Conservation (phyloP, 2,797 vertebrate species). For the Hyperoplus lanceolatus region DNA sequence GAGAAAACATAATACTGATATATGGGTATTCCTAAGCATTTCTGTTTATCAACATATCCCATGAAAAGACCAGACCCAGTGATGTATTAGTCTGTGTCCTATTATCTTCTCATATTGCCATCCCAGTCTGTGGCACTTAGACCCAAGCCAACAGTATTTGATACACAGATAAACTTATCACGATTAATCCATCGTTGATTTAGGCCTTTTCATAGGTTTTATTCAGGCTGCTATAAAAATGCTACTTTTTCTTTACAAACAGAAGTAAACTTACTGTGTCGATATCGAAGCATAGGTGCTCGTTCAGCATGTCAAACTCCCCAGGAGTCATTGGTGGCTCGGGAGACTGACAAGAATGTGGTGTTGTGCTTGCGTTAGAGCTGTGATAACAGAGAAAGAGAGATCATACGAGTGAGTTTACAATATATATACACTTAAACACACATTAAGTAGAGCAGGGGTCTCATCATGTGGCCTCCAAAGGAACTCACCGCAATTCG, state of each 20-base stretch:
- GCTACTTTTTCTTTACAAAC: background rate
- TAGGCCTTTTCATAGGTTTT: background rate
- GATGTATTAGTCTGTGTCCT: no score
- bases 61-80: background rate
- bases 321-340: slow-evolving; percentile 96
- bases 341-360: slow-evolving; percentile 88
- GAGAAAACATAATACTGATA: no score
- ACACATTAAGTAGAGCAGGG: background rate
- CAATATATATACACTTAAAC: background rate
- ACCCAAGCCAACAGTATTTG: background rate
- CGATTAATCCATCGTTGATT: background rate
- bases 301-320: slow-evolving; percentile 92
- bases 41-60: background rate
- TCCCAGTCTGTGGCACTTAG: no score
- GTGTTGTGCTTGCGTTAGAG: slow-evolving; percentile 83
- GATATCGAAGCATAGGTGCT: slow-evolving; percentile 92
- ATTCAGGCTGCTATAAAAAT: background rate
- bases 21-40: no score
- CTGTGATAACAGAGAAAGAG: slow-evolving; percentile 21
- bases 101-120: no score
- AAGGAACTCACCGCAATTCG: slow-evolving; percentile 78
- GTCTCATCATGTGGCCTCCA: background rate
- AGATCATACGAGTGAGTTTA: background rate
- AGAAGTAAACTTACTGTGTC: slow-evolving; percentile 86
- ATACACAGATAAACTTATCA: background rate